These are phyloP conservation scores for Polydrusus pterygomalis DNA, from an alignment of 2,888 invertebrate species.

Conservation along the genomic window DNA sequence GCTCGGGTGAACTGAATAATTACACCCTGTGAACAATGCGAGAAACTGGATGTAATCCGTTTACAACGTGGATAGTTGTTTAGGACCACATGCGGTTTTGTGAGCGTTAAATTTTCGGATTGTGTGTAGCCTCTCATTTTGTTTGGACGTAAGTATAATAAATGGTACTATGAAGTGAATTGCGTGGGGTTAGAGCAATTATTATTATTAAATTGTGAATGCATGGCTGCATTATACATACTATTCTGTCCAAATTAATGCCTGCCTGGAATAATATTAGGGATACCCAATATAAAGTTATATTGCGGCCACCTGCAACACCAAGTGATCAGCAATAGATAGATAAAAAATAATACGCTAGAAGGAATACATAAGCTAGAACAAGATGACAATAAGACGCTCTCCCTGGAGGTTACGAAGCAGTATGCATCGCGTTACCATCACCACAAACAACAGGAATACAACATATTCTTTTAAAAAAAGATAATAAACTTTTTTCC, in stretches of 20 bases:
- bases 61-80: slow-evolving; percentile 52
- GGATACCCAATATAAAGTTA: neutral
- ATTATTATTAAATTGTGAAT: slow-evolving; percentile 26
- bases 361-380: too few species aligned
- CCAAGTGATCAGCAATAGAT: too few species aligned
- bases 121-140: slow-evolving; percentile 49
- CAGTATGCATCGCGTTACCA: too few species aligned
- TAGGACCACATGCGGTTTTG: slow-evolving; percentile 51
- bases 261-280: neutral
- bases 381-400: too few species aligned
- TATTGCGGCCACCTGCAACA: neutral
- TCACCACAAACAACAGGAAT: too few species aligned
- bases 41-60: slow-evolving; percentile 54
- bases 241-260: slow-evolving; percentile 3
- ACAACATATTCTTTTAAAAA: too few species aligned
- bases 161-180: slow-evolving; percentile 31
- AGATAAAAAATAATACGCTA: too few species aligned
- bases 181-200: slow-evolving; percentile 23
- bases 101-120: slow-evolving; percentile 54
- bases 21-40: slow-evolving; percentile 51
- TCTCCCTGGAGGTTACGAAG: too few species aligned
- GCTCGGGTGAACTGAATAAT: slow-evolving; percentile 44
- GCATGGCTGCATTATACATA: neutral
- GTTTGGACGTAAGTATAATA: slow-evolving; percentile 40
- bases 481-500: too few species aligned